Base-by-base conservation (phyloP, 1,140 invertebrate genomes). In the Battus philenor region DNA sequence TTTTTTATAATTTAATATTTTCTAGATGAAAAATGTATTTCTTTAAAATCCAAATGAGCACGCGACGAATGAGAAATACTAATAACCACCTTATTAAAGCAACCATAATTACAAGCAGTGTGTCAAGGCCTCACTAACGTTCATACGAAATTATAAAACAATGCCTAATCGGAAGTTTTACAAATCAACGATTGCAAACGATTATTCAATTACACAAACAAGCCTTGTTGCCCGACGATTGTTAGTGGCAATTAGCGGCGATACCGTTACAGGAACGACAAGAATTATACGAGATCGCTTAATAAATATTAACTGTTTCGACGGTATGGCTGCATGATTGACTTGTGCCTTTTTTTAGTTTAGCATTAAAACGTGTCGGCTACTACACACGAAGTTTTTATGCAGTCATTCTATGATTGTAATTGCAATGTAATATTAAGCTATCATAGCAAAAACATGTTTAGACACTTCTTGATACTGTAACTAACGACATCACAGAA, bases 151-250 rank as follows among this genome's bases (percentile, higher is more conserved):
- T 20, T 20, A 12, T 17, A 47, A n/a, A 26, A 47, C 24, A 33
- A 38, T 27, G 17, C 26, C 12, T 50, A 44, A 18, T 39, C 55
- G 57, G 57, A 60, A 56, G 53, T 60, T 46, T 48, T 45, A 41
- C 49, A 52, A 50, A 36, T 47, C 48, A 15, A 58, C 49, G 58
- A 60, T 66, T 63, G 53, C 11, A 20, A 50, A 24, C 50, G 34
- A 56, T 68, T 66, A 66, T 55, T 56, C 44, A 53, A 53, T 60
- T 56, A 31, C 20, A 26, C 44, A 54, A 51, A 33, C 36, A 43
- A 36, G 33, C 33, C 20, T 20, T 36, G 33, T 20, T 36, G 18
- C 20, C 16, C 18, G 6, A 9, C 17, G 20, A 36, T 20, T 16
- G 33, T 36, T 36, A 4, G n/a, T 4, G 15, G 15, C 17, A 36